Conservation (phyloP, 37 sponge, comb jelly and placozoan genomes). For the Mnemiopsis leidyi region DNA sequence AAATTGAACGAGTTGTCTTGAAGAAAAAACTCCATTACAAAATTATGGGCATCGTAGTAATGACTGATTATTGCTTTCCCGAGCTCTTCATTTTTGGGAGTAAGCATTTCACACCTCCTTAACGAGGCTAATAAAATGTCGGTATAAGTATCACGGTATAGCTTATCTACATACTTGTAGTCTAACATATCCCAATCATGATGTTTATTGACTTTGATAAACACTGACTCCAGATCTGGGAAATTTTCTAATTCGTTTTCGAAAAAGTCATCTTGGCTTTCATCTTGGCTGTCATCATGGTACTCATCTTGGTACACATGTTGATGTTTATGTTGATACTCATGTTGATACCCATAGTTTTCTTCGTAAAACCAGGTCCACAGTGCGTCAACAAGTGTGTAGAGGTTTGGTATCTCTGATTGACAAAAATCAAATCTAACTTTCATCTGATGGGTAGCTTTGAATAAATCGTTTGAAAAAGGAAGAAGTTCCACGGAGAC, state of each 20-base stretch:
- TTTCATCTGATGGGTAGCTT: no score
- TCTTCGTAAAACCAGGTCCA: neutral
- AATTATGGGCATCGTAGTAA: neutral
- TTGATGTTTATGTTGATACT: neutral
- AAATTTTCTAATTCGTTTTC: neutral
- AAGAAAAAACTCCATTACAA: neutral
- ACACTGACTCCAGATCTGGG: neutral
- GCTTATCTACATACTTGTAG: neutral
- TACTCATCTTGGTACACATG: neutral
- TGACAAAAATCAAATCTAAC: no score
- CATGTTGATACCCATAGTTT: neutral
- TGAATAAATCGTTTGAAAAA: no score
- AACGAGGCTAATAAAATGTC: no score
- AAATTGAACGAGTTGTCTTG: neutral
- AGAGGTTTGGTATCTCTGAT: neutral
- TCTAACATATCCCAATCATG: neutral
- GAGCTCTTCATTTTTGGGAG: neutral
- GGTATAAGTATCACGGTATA: neutral
- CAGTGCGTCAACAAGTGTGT: neutral
- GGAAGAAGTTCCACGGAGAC: neutral
- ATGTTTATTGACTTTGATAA: neutral
- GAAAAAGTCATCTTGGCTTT: neutral
- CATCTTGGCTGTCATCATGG: neutral
- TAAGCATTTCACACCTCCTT: neutral
- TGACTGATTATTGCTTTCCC: neutral